Percentiles rank a stretch among this genome's conserved stretches.
Conservation (phyloP, 2,797 vertebrate species). For the Jordanella pulchra region DNA sequence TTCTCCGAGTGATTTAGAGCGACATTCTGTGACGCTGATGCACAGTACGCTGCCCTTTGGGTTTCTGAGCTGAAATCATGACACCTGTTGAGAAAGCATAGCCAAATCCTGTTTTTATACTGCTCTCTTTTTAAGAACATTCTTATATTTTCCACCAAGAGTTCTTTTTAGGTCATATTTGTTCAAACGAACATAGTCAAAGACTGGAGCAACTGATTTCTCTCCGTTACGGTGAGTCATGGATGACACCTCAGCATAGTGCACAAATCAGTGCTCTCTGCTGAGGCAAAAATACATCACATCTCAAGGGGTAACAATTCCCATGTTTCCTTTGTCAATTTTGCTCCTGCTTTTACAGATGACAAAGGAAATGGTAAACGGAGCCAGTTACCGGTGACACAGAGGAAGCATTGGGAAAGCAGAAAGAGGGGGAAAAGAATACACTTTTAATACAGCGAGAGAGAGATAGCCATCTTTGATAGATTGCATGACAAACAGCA, state of each 20-base stretch:
- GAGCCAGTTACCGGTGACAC: conserved; percentile 29
- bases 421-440: conserved; percentile 4
- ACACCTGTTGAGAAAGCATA: conserved; percentile 60
- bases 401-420: conserved; percentile 3
- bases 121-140: conserved; percentile 19
- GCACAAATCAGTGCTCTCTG: conserved; percentile 45
- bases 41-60: conserved; percentile 48
- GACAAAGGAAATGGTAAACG: conserved; percentile 29
- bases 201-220: conserved; percentile 30
- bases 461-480: conserved; percentile 3
- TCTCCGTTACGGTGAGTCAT: conserved; percentile 63
- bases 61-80: conserved; percentile 30
- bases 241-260: conserved; percentile 56
- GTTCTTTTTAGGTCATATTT: conserved; percentile 14
- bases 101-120: conserved; percentile 31
- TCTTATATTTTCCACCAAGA: conserved; percentile 26
- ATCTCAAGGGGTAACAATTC: conserved; percentile 49
- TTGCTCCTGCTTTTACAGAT: conserved; percentile 48
- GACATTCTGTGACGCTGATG: conserved; percentile 35
- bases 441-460: conserved; percentile 9
- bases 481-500: background rate
- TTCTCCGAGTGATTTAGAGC: conserved; percentile 65
- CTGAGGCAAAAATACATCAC: conserved; percentile 58
- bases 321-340: conserved; percentile 60
- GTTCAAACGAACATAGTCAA: conserved; percentile 27